Base-by-base conservation (phyloP, 2,113 vertebrate species). In the Myodes glareolus region DNA sequence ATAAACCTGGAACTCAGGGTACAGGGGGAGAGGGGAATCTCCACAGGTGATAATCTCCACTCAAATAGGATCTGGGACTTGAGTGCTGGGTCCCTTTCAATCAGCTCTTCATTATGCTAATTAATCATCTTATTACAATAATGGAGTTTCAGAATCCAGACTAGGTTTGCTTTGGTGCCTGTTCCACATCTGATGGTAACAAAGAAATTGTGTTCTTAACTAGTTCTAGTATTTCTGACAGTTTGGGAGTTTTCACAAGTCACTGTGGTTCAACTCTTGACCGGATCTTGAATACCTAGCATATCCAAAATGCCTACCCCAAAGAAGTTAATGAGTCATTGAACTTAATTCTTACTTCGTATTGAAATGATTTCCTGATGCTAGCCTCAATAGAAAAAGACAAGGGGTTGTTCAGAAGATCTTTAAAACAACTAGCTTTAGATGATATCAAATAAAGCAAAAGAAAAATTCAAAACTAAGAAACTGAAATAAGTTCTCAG, bases 391-490 rank as follows among this genome's bases (percentile, higher is more conserved):
- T 1, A 85, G n/a, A 72, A 96, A 97, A 93, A 80, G 84, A 55
- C 50, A 80, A 91, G 73, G 45, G 5, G 11, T 42, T 94, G 78
- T 63, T 91, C 76, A 55, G 82, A 95, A 93, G 42, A 4, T 52
- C 81, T 96, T 78, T 42, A 50, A 39, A 47, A 75, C 65, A 95
- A 88, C 36, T 88, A 55, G 29, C n/a, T 96, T 52, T 52, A 50
- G 47, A 52, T 65, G 50, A 31, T 91, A 68, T 91, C 88, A 96
- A 92, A 55, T 5, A 25, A 73, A 89, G 77, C 31, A 96, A 94
- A 78, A 89, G 23, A 73, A 61, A 82, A 88, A 86, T 77, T 68
- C 42, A n/a, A 73, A 92, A 94, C n/a, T n/a, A 96, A 36, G 0
- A 67, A 89, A 86, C n/a, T 21, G 52, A 96, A 96, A 88, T 39